Evolutionary conservation across 2,888 invertebrate species (phyloP).

Genomic region (Marasmarcha lunaedactyla): DNA sequence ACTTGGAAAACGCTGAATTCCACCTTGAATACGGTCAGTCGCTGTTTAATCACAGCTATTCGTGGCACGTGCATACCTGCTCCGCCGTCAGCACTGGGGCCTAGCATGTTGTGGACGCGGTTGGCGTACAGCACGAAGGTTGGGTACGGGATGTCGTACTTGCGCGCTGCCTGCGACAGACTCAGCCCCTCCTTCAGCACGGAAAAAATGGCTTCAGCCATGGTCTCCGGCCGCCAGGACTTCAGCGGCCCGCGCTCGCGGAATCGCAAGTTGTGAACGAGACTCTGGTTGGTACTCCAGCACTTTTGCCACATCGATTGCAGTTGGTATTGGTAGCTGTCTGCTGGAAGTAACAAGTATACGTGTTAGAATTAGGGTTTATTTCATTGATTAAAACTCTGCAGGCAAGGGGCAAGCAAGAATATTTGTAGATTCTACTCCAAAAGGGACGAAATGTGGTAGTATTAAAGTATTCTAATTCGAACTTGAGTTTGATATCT

Average conservation of each 20-base stretch:
- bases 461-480: no score
- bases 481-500: no score
- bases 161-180: constrained; percentile 90
- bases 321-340: constrained; percentile 94
- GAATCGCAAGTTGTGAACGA: constrained; percentile 91
- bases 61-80: constrained; percentile 74
- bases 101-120: constrained; percentile 93
- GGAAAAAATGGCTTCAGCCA: constrained; percentile 95
- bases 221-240: constrained; percentile 94
- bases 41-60: no score
- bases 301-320: constrained; percentile 97
- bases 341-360: constrained; percentile 73
- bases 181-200: constrained; percentile 91
- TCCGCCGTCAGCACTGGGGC: constrained; percentile 91
- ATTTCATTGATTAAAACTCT: constrained; percentile 1
- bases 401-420: no score
- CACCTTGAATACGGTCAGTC: no score
- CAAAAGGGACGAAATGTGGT: no score
- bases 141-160: constrained; percentile 95
- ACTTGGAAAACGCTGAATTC: no score
- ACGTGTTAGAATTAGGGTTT: constrained; percentile 27
- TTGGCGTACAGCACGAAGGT: constrained; percentile 94
- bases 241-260: constrained; percentile 92
- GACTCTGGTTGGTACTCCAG: constrained; percentile 93
- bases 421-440: no score